Conservation (phyloP, 2,113 vertebrate species). For the Colinus virginianus region DNA sequence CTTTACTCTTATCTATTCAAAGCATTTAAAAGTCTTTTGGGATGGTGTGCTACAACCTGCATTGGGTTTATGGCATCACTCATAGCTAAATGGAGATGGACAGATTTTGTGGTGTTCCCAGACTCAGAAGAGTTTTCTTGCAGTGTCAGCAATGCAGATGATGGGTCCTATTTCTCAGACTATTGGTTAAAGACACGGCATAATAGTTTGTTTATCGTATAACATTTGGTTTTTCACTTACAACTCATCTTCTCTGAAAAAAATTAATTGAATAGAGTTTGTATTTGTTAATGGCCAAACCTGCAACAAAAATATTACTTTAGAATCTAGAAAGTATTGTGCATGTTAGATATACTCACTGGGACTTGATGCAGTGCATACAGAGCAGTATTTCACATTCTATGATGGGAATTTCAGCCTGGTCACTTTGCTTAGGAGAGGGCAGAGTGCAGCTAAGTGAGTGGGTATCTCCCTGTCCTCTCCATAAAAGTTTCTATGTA, state of each 20-base stretch:
- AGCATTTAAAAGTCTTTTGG: neutral
- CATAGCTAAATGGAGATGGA: neutral
- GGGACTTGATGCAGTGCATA: neutral
- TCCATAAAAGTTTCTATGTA: neutral
- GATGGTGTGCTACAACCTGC: neutral
- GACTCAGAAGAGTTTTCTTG: neutral
- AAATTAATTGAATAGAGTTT: neutral
- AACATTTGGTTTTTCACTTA: neutral
- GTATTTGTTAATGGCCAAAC: neutral
- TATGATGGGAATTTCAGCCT: neutral
- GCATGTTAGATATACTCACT: neutral
- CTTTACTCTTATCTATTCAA: neutral
- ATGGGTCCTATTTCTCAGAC: neutral
- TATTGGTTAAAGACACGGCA: neutral
- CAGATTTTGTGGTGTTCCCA: too few relatives aligned
- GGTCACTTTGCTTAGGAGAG: neutral
- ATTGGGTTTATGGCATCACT: neutral
- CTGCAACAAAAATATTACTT: neutral
- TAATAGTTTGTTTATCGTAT: neutral
- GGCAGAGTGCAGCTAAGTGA: neutral
- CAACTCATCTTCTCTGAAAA: neutral
- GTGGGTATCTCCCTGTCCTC: neutral
- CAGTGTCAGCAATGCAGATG: neutral
- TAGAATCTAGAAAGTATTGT: neutral
- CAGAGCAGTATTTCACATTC: neutral